Evolutionary conservation across 2,888 invertebrate species (phyloP).

Genomic region (Drosophila tripunctata): DNA sequence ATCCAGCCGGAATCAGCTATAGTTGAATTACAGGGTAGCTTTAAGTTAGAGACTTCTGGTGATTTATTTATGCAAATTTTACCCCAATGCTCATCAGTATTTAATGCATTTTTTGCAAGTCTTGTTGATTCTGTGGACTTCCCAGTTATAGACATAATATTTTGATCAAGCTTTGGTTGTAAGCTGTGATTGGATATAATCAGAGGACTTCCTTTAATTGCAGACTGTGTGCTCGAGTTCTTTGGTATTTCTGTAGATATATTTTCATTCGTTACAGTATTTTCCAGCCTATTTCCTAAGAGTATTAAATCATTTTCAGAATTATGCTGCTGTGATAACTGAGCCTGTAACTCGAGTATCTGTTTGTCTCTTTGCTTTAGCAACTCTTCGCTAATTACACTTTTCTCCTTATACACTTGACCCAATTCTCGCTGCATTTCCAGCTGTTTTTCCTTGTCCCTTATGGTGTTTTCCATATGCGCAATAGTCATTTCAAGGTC

Average conservation of each 20-base stretch:
- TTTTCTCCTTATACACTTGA: not conserved
- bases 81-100: not conserved
- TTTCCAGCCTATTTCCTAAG: not conserved
- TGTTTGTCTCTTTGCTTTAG: not conserved
- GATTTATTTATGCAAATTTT: not conserved
- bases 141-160: not conserved
- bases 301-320: not conserved
- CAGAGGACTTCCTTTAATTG: not conserved
- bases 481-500: not conserved
- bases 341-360: not conserved
- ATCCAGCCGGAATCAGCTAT: slow-evolving; percentile 87
- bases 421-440: slow-evolving; percentile 1
- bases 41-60: slow-evolving; percentile 83
- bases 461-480: not conserved
- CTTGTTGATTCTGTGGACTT: not conserved
- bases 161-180: not conserved
- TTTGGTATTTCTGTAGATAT: not conserved
- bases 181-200: not conserved
- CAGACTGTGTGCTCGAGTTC: not conserved
- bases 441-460: not conserved
- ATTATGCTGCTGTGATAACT: not conserved
- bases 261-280: not conserved
- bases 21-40: slow-evolving; percentile 84
- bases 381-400: not conserved
- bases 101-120: not conserved